phyloP scores from a whole-genome alignment of 2,113 vertebrate species.

The Syngnathus typhle region DNA sequence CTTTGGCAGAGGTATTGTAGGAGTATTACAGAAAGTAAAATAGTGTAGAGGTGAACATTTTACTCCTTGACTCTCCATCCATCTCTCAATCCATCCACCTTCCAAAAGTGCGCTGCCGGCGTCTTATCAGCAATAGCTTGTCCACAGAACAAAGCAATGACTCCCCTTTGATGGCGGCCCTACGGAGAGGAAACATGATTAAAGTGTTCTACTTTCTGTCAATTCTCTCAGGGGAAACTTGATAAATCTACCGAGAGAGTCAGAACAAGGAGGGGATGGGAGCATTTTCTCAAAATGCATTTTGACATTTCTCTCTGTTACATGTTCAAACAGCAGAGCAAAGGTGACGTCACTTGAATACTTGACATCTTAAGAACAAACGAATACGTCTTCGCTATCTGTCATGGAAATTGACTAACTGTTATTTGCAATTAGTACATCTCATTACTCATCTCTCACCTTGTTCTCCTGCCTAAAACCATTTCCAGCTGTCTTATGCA shows the following conservation, averaged over 20 bases:
- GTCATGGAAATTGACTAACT: conserved; percentile 25
- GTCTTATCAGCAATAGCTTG: conserved; percentile 45
- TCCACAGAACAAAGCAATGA: conserved; percentile 50
- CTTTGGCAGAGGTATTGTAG: background rate
- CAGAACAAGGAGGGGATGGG: conserved; percentile 13
- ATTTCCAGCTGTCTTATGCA: conserved; percentile 11
- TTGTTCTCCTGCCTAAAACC: conserved; percentile 14
- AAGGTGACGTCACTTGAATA: background rate
- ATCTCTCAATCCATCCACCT: conserved; percentile 3
- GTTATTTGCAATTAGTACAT: conserved; percentile 34
- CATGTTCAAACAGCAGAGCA: conserved; percentile 1
- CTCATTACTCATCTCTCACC: conserved; percentile 18
- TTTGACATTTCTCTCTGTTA: conserved; percentile 32
- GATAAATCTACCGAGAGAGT: conserved; percentile 55
- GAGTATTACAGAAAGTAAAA: background rate
- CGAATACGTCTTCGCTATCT: conserved; percentile 9
- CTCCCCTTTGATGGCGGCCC: conserved; percentile 55
- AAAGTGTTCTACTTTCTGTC: conserved; percentile 65
- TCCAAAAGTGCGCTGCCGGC: conserved; percentile 7
- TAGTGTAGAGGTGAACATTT: background rate
- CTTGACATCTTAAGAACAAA: conserved; percentile 16
- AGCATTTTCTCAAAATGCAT: conserved; percentile 24
- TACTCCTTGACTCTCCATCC: background rate
- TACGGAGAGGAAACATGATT: conserved; percentile 65
- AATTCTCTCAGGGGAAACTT: conserved; percentile 55